Base-by-base conservation (phyloP, 2,113 vertebrate species). In the Probosciger aterrimus region DNA sequence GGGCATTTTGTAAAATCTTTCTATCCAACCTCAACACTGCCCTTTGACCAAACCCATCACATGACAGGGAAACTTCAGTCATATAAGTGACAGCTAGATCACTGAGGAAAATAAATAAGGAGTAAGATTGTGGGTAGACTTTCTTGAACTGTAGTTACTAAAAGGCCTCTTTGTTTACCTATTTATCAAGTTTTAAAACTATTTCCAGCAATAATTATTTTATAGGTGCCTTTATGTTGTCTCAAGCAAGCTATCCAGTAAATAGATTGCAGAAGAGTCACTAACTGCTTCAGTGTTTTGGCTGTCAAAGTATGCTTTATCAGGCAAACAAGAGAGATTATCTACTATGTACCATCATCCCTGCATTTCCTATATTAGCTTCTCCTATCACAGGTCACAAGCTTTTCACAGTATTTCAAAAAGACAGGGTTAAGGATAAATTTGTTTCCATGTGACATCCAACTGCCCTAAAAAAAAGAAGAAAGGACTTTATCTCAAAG, bases 121-220 rank as follows among this genome's bases (percentile, higher is more conserved):
- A 73, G 16, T 43, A 43, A 19, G 25, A 39, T 18, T 3, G 6
- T 68, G 6, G 6, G 14, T 82, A 80, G 30, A 47, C 0, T 47
- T 92, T 74, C 31, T 62, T 75, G 80, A 82, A 73, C 20, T 57
- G 6, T 4, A 85, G 31, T 73, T 79, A 14, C 5, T 59, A 46
- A 86, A 82, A 37, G 18, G 10, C 6, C 31, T 49, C 5, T 22
- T 76, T 89, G 11, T 69, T 86, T 73, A 24, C 7, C 6, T 49
- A 6, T 59, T 80, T 77, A 59, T 67, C 13, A 86, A 59, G 12
- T 47, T 81, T 50, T 74, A 46, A 18, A 88, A 80, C 46, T 62
- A 49, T 57, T 92, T 88, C 23, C 35, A 67, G n/a, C 17, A 55
- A 30, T 77, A 88, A 62, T 49, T 86, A 57, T n/a, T 90, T 65